Evolutionary conservation across 2,888 invertebrate species (phyloP), one percentile per base, ranked within the genome.

Genomic region (Auanema freiburgensis): DNA sequence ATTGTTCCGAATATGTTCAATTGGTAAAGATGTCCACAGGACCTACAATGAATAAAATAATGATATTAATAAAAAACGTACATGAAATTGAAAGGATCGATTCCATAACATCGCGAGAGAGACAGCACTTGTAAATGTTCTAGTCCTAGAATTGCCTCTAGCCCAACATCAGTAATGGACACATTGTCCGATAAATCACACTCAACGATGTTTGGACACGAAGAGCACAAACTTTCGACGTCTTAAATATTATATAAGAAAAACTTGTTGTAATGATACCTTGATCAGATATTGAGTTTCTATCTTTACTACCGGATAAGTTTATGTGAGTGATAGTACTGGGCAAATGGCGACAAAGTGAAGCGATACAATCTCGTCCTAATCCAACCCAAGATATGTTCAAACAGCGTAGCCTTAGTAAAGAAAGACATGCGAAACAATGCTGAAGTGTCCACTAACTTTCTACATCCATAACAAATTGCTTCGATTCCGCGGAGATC

Each of bases 161-260:
- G 21, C 18, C 24, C n/a, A 3, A n/a, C n/a, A 16, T 54, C 41
- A 5, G 18, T 21, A 16, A 64, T n/a, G 12, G 53, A 33, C 3
- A 43, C 10, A 44, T 64, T 64, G 54, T 64, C 64, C 11, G 64
- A 64, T 14, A 64, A 55, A n/a, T 64, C 64, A 14, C 53, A 6
- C n/a, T 59, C 59, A n/a, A 53, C 49, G 1, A 64, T 49, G 21
- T 54, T 46, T 11, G 59, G 64, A 46, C 64, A 64, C 10, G 25
- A 24, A 11, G n/a, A 4, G 10, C 41, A 25, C 41, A 64, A 50
- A 2, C 40, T 12, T 14, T 18, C n/a, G 8, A 64, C 43, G 11
- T 59, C 64, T 63, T n/a, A 14, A 59, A 53, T 12, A 1, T 5
- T 24, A 8, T n/a, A 5, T 52, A 23, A 23, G 0, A 14, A 24